A percentile compares a stretch with the other conserved stretches of the same genome.
These are phyloP conservation scores for Zapornia atra DNA, from an alignment of 2,113 vertebrate genomes.

Conservation along the genomic window DNA sequence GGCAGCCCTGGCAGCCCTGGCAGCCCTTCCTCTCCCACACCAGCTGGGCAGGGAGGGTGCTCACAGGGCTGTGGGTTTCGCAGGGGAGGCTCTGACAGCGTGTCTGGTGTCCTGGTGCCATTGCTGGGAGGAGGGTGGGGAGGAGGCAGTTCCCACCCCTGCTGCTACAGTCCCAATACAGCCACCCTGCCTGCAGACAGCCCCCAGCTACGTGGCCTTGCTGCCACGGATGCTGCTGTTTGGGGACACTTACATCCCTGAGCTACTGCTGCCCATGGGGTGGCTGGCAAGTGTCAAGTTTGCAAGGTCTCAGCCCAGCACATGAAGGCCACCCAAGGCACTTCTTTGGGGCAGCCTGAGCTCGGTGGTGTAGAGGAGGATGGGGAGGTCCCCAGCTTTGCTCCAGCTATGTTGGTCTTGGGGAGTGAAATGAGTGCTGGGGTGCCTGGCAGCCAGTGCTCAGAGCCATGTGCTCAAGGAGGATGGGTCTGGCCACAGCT, in stretches of 20 bases:
- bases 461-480: background rate
- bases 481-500: background rate
- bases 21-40: background rate
- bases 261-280: background rate
- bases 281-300: background rate
- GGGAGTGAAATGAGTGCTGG: background rate
- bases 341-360: background rate
- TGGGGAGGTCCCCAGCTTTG: background rate
- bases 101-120: background rate
- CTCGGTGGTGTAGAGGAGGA: background rate
- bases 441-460: background rate
- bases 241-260: accelerated
- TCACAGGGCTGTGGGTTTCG: accelerated
- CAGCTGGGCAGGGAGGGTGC: background rate
- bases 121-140: background rate
- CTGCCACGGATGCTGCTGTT: accelerated
- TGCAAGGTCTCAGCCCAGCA: background rate
- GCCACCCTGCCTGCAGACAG: background rate
- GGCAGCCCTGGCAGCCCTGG: background rate
- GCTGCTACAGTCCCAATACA: background rate
- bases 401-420: background rate
- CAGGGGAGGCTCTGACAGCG: background rate
- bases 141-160: background rate
- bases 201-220: background rate
- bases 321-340: accelerated